Evolutionary conservation across 2,888 invertebrate genomes (phyloP).

Genomic region (Amphiduros pacificus): DNA sequence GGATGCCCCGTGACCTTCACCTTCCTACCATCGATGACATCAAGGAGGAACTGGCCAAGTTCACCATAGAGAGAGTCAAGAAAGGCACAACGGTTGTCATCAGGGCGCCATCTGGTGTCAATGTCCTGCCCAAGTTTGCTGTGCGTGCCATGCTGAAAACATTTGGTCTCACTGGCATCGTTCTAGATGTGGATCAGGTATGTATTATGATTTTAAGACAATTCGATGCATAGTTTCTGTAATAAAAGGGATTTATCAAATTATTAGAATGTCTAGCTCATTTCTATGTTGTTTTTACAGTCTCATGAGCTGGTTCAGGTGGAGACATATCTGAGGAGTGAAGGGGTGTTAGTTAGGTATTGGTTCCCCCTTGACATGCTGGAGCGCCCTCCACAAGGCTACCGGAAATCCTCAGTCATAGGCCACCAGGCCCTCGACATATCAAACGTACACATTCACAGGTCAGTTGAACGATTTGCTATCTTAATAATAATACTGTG

Average conservation of each 20-base stretch:
- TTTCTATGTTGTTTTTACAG: conserved; percentile 37
- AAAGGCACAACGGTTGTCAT: conserved; percentile 58
- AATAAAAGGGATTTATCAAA: background rate
- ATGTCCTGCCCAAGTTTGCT: conserved; percentile 55
- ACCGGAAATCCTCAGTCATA: conserved; percentile 37
- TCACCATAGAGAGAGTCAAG: conserved; percentile 56
- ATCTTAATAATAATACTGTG: no score
- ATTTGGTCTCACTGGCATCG: conserved; percentile 58
- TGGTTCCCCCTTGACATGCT: conserved; percentile 59
- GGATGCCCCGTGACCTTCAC: conserved; percentile 58
- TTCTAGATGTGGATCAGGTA: conserved; percentile 57
- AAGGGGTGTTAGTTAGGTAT: conserved; percentile 58
- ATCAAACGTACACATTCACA: conserved; percentile 50
- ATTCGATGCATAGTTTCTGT: background rate
- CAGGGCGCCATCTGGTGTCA: conserved; percentile 36
- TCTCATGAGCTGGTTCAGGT: conserved; percentile 57
- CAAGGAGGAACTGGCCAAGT: conserved; percentile 57
- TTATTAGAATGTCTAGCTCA: no score
- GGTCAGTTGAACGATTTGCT: conserved; percentile 36
- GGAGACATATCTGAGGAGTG: conserved; percentile 57
- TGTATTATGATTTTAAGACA: no score
- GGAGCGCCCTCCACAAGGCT: conserved; percentile 54
- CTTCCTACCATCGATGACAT: conserved; percentile 60
- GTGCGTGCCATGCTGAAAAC: conserved; percentile 57
- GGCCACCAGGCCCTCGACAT: conserved; percentile 50